Conservation (phyloP, 2,888 invertebrate genomes). For the Eristalis intricaria region DNA sequence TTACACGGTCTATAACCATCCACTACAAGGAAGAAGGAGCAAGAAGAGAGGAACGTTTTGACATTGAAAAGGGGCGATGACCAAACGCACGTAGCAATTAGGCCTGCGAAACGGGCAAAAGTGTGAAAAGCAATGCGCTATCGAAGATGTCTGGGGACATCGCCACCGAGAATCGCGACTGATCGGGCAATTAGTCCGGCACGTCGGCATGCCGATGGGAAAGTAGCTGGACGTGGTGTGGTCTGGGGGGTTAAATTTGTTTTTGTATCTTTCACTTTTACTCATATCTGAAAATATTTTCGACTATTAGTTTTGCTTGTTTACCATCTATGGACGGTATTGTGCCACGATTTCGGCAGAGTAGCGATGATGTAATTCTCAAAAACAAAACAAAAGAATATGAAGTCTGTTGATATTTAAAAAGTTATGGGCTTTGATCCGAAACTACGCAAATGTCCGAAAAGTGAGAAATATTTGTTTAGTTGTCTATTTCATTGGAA, state of each 20-base stretch:
- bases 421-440: background rate
- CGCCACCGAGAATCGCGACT: conserved; percentile 2
- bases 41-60: conserved; percentile 38
- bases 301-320: conserved; percentile 34
- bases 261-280: conserved; percentile 45
- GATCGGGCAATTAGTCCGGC: conserved; percentile 19
- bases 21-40: conserved; percentile 25
- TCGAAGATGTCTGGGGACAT: conserved; percentile 26
- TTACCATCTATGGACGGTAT: conserved; percentile 7
- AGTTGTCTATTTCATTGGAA: background rate
- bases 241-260: conserved; percentile 1
- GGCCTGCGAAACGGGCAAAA: conserved; percentile 34
- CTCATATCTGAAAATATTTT: conserved; percentile 24
- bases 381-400: background rate
- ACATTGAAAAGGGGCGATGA: conserved; percentile 67
- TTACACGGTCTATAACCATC: conserved; percentile 46
- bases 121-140: conserved; percentile 33
- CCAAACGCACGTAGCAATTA: conserved; percentile 63
- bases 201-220: background rate
- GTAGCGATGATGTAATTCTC: conserved; percentile 55
- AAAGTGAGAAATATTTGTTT: conserved; percentile 31
- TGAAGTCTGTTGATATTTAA: background rate
- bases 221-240: conserved; percentile 22
- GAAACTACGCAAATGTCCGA: conserved; percentile 35
- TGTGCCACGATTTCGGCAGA: conserved; percentile 23